Base-by-base conservation (phyloP, 2,888 invertebrate genomes). In the Melangyna quadrimaculata region DNA sequence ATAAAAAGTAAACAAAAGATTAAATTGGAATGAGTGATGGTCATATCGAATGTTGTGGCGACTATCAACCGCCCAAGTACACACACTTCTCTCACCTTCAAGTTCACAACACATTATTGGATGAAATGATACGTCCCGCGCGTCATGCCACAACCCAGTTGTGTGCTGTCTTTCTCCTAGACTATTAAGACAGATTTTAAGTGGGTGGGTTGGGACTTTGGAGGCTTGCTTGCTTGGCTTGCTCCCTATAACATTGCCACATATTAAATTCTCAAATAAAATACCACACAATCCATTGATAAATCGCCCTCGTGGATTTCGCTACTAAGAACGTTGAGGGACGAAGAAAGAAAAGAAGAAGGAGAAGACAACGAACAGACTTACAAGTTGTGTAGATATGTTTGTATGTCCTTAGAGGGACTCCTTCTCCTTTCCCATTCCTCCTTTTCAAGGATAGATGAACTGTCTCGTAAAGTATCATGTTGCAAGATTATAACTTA, bases 401-500 rank as follows among this genome's bases (percentile, higher is more conserved):
- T n/a, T n/a, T 2, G 17, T 48, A 61, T 43, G 48, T 61, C 57
- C 57, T 72, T 59, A 37, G 8, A 59, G 70, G 48, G 40, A 57
- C 59, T 67, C 51, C n/a, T 24, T 27, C 32, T 22, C 14, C 14
- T 22, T 14, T 14, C 10, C 6, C 29, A 32, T 12, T 5, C n/a
- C 24, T 17, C 19, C 45, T 57, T n/a, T 70, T 48, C 24, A 40
- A 40, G n/a, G 40, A 19, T 4, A 45, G 69, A 53, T 53, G 10
- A 78, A 79, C 80, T 84, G 84, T 84, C 84, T 75, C 79, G 73
- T 86, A 86, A 81, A 81, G 86, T 86, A 86, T 81, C 86, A 81
- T 84, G 79, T 84, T 84, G 79, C 81, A 81, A 80, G 81, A 86
- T 84, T 80, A 84, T 86, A 86, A 86, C 81, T 84, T 84, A 86